These are phyloP conservation scores for Centropyge bicolor DNA, from an alignment of 2,797 vertebrate genomes.

Conservation along the genomic window DNA sequence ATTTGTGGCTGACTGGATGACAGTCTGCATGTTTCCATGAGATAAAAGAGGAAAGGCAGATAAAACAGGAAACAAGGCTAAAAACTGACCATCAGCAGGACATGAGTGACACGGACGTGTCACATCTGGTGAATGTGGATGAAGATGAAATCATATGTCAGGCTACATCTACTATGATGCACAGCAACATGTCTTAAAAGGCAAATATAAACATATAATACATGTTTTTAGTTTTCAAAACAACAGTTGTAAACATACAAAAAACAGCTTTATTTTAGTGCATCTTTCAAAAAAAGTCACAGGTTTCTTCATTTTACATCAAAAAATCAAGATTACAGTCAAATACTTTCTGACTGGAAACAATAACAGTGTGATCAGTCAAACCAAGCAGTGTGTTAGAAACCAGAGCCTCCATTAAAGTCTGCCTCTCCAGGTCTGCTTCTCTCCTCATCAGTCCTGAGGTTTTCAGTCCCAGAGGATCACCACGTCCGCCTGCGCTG, in stretches of 20 bases:
- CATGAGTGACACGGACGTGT: constrained; percentile 6
- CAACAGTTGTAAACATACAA: too few species aligned
- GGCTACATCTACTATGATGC: background rate
- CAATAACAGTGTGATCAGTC: too few species aligned
- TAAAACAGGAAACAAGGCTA: constrained; percentile 54
- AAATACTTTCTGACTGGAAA: too few species aligned
- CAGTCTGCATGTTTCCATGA: constrained; percentile 44
- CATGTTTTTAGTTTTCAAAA: too few species aligned
- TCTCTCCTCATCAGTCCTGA: constrained; percentile 28
- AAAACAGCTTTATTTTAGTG: too few species aligned
- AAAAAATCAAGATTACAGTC: too few species aligned
- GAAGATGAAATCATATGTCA: background rate
- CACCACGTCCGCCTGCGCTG: constrained; percentile 67
- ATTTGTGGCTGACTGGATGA: constrained; percentile 2
- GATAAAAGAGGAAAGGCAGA: constrained; percentile 58
- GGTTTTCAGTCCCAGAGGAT: constrained; percentile 62
- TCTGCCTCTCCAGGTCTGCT: background rate
- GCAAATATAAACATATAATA: too few species aligned
- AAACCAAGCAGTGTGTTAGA: too few species aligned
- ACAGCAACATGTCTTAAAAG: background rate
- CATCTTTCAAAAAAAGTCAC: too few species aligned
- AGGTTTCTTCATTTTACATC: too few species aligned
- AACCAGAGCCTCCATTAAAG: too few species aligned
- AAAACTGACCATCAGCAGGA: constrained; percentile 30
- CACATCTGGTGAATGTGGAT: background rate